Percentiles rank a stretch among this genome's conserved stretches.
Conservation (phyloP, 1,140 invertebrate genomes). For the Pseudomyrmex dendroicus region DNA sequence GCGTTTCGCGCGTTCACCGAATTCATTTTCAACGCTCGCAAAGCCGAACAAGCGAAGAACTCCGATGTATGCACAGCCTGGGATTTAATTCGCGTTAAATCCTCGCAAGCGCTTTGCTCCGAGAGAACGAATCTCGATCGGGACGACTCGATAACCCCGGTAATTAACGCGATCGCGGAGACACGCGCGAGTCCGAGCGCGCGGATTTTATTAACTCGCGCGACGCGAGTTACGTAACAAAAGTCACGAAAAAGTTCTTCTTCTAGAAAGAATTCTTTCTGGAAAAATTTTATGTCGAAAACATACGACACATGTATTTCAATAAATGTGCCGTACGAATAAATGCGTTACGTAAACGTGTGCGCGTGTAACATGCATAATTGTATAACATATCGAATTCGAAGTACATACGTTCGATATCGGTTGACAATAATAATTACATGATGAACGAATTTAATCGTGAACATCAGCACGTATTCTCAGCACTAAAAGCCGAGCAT, state of each 20-base stretch:
- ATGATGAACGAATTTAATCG: no score
- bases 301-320: no score
- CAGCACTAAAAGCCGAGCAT: no score
- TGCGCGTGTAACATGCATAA: no score
- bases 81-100: constrained; percentile 35
- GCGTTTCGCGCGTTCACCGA: constrained; percentile 14
- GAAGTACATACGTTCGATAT: no score
- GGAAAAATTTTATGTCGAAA: neutral
- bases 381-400: no score
- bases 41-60: constrained; percentile 29
- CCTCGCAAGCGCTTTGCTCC: neutral
- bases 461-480: no score
- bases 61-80: neutral
- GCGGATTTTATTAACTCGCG: neutral
- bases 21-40: constrained; percentile 33
- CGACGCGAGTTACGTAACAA: neutral
- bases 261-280: no score
- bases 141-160: constrained; percentile 19
- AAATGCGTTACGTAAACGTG: neutral
- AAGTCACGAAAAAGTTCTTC: neutral
- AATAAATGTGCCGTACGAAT: neutral
- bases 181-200: neutral
- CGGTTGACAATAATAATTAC: no score
- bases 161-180: constrained; percentile 21
- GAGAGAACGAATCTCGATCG: constrained; percentile 25